phyloP scores from a whole-genome alignment of 2,888 invertebrate species.

The Ophion costatus region DNA sequence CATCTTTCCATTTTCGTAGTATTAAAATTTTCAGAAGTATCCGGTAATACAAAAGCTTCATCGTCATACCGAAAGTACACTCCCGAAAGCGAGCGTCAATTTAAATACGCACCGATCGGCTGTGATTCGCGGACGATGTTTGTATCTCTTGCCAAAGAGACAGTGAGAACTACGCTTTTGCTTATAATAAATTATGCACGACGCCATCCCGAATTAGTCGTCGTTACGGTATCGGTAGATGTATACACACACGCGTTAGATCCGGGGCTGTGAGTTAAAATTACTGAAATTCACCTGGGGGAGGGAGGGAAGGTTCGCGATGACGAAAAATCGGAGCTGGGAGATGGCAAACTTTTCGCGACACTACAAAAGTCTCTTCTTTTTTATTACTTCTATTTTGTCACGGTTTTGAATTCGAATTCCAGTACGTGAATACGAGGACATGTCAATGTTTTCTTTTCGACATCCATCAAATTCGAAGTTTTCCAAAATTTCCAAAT shows the following conservation, averaged over 20 bases:
- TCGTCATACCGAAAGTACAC: neutral
- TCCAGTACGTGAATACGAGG: too few relatives aligned
- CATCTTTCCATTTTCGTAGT: too few relatives aligned
- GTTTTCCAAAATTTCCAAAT: too few relatives aligned
- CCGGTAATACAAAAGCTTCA: neutral
- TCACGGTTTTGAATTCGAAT: neutral
- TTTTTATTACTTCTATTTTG: neutral
- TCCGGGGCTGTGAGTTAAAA: slow-evolving; percentile 59
- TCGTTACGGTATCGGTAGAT: slow-evolving; percentile 26
- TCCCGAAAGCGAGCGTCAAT: slow-evolving; percentile 16
- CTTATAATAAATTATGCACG: slow-evolving; percentile 60
- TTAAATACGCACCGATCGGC: slow-evolving; percentile 56
- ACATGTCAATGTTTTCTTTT: too few relatives aligned
- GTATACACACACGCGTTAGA: slow-evolving; percentile 17
- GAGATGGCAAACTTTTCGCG: neutral
- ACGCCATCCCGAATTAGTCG: slow-evolving; percentile 63
- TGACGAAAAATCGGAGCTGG: slow-evolving; percentile 40
- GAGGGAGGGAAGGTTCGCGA: neutral
- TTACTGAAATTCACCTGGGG: slow-evolving; percentile 42
- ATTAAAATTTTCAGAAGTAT: too few relatives aligned
- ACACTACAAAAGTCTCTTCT: neutral
- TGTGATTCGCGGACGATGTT: slow-evolving; percentile 31
- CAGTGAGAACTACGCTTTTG: slow-evolving; percentile 37
- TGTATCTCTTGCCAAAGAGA: slow-evolving; percentile 55
- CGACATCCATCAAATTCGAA: too few relatives aligned